Evolutionary conservation across 1,140 invertebrate genomes (phyloP).

Genomic region (Akabosia matsudoensis): DNA sequence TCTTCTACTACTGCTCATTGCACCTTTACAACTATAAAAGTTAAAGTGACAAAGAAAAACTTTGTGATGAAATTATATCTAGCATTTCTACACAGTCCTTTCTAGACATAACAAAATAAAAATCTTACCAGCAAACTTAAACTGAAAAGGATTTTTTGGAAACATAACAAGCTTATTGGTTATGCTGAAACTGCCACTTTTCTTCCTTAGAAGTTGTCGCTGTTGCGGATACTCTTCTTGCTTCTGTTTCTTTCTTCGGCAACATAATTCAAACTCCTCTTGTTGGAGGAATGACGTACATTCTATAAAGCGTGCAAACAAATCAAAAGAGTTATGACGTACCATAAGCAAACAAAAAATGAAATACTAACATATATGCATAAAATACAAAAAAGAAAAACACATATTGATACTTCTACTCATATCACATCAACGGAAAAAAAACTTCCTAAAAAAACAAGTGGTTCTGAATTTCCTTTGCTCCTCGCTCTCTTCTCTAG

Average conservation of each 20-base stretch:
- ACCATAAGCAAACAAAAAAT: slow-evolving; percentile 20
- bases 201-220: neutral
- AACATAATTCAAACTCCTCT: slow-evolving; percentile 25
- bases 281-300: slow-evolving; percentile 14
- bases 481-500: no score
- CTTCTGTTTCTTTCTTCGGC: slow-evolving; percentile 18
- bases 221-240: neutral
- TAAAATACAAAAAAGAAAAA: no score
- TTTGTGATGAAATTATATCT: no score
- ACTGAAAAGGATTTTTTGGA: slow-evolving; percentile 24
- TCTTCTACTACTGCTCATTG: no score
- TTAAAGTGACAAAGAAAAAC: no score
- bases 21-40: no score
- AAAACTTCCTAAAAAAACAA: no score
- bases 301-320: slow-evolving; percentile 24
- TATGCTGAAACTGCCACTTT: neutral
- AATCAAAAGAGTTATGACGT: slow-evolving; percentile 22
- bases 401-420: no score
- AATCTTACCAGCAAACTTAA: slow-evolving; percentile 12
- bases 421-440: no score
- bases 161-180: slow-evolving; percentile 1
- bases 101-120: neutral
- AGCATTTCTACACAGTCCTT: no score
- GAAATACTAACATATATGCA: neutral
- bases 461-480: no score